These are phyloP conservation scores for Pandemis corylana DNA, from an alignment of 2,888 invertebrate genomes.

Conservation along the genomic window DNA sequence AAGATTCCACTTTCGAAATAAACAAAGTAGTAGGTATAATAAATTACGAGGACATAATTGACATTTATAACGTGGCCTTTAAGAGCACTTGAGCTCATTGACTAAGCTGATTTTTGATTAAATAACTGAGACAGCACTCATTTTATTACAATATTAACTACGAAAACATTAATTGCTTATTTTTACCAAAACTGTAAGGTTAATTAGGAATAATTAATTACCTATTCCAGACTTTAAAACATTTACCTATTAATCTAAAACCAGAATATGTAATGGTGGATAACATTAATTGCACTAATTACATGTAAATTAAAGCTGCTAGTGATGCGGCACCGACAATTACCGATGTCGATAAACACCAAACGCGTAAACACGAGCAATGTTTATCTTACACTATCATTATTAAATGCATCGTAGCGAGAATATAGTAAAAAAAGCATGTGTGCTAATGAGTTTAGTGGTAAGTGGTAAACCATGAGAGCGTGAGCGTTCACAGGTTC, in stretches of 20 bases:
- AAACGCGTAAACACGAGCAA: conserved; percentile 19
- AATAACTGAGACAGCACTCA: conserved; percentile 12
- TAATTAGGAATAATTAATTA: not conserved
- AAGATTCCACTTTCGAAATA: not conserved
- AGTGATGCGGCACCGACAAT: conserved; percentile 30
- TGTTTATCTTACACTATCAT: conserved; percentile 10
- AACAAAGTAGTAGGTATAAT: conserved; percentile 1
- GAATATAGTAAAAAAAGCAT: not conserved
- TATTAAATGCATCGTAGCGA: conserved; percentile 16
- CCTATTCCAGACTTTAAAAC: not conserved
- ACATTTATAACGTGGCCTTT: conserved; percentile 28
- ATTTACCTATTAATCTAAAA: conserved; percentile 9
- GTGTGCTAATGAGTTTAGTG: conserved; percentile 6
- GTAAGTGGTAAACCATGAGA: conserved; percentile 22
- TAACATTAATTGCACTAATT: conserved; percentile 35
- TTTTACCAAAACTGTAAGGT: not conserved
- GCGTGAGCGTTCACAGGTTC: conserved; percentile 14
- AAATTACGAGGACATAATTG: conserved; percentile 16
- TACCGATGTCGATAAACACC: conserved; percentile 30
- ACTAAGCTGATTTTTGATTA: not conserved
- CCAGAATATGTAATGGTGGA: conserved; percentile 12
- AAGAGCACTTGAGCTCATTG: conserved; percentile 7
- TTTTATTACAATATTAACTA: not conserved
- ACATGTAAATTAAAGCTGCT: conserved; percentile 31
- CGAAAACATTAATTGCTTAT: not conserved